Evolutionary conservation across 1,140 invertebrate genomes (phyloP).

Genomic region (Phocides pigmalion): DNA sequence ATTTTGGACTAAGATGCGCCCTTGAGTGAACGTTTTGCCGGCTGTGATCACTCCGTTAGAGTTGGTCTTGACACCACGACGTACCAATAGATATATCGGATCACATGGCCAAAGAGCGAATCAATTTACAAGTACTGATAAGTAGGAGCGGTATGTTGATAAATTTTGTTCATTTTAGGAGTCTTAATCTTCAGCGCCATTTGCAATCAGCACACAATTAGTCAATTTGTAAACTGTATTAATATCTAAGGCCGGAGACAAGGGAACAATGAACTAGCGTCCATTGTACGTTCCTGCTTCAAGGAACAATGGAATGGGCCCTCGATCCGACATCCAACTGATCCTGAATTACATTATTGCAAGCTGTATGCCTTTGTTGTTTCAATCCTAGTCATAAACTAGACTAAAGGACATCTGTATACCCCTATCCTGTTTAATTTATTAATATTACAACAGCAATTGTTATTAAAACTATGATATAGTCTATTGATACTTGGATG

Average conservation of each 20-base stretch:
- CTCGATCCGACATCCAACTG: slow-evolving; percentile 15
- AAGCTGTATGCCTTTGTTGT: slow-evolving; percentile 27
- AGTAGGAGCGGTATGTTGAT: no score
- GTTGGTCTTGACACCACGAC: no score
- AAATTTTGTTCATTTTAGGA: no score
- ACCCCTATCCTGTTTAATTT: neutral
- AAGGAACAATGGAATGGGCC: slow-evolving; percentile 21
- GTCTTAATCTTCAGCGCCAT: neutral
- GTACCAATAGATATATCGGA: no score
- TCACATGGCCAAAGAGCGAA: no score
- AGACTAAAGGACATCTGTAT: neutral
- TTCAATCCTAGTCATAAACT: slow-evolving; percentile 12
- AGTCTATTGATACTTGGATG: neutral
- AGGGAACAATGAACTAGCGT: slow-evolving; percentile 21
- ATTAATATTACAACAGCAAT: neutral
- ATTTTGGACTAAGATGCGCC: no score
- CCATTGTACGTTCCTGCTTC: slow-evolving; percentile 18
- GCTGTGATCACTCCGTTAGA: no score
- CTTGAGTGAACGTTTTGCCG: no score
- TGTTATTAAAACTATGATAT: neutral
- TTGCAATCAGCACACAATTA: neutral
- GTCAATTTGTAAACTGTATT: slow-evolving; percentile 22
- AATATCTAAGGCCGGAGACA: slow-evolving; percentile 20
- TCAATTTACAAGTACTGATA: no score
- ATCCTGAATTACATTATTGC: slow-evolving; percentile 32